A percentile compares a stretch with the other conserved stretches of the same genome.
These are phyloP conservation scores for Ptilodon capucinus DNA, from an alignment of 2,888 invertebrate species.

Conservation along the genomic window DNA sequence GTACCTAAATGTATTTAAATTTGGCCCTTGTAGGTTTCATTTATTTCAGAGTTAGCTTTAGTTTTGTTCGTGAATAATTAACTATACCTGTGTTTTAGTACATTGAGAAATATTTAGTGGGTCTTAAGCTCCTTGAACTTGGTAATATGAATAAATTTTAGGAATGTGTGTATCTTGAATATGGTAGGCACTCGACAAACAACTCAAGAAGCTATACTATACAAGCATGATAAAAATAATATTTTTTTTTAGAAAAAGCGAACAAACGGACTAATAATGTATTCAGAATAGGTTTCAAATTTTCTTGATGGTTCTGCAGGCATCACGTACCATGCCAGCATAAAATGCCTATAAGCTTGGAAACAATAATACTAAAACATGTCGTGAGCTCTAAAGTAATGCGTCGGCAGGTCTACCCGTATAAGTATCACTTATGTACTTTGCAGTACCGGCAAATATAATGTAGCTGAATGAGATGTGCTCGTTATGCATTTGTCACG, in stretches of 20 bases:
- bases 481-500: constrained; percentile 55
- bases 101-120: too few relatives aligned
- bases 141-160: too few relatives aligned
- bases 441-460: constrained; percentile 23
- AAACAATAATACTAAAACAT: neutral
- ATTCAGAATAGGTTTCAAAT: neutral
- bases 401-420: constrained; percentile 8
- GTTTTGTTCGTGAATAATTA: neutral
- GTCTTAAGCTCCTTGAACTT: too few relatives aligned
- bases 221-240: too few relatives aligned
- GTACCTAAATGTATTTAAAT: neutral
- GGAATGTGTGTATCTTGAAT: too few relatives aligned
- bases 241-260: too few relatives aligned
- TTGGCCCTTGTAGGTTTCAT: neutral
- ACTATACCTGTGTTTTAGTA: too few relatives aligned
- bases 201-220: too few relatives aligned
- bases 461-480: constrained; percentile 36
- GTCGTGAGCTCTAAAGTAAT: constrained; percentile 1
- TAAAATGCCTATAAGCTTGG: neutral
- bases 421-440: constrained; percentile 16
- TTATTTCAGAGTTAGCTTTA: neutral
- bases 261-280: too few relatives aligned
- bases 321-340: neutral
- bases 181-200: too few relatives aligned
- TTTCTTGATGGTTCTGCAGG: neutral